Conservation (phyloP, 1,140 invertebrate genomes). For the Augochlora pura region DNA sequence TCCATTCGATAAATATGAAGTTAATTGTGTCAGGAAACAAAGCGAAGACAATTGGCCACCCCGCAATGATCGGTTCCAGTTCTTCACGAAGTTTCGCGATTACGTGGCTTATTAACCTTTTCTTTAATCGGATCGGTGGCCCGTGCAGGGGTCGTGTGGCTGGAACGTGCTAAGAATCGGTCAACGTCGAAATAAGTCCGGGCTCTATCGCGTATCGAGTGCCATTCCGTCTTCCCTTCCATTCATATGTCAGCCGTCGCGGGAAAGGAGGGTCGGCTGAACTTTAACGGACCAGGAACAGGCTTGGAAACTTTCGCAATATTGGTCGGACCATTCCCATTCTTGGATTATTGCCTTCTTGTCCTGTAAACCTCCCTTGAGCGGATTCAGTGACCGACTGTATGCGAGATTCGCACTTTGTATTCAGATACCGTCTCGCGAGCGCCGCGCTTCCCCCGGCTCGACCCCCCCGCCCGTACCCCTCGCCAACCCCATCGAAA, state of each 20-base stretch:
- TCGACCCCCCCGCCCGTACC: neutral
- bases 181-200: conserved; percentile 28
- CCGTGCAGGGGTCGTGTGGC: too few species aligned
- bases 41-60: too few species aligned
- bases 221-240: conserved; percentile 31
- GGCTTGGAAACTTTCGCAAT: conserved; percentile 67
- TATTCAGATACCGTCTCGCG: conserved; percentile 45
- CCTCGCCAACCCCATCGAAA: conserved; percentile 17
- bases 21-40: too few species aligned
- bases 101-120: too few species aligned
- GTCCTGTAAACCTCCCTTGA: conserved; percentile 51
- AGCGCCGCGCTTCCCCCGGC: conserved; percentile 41
- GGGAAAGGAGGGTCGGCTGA: conserved; percentile 46
- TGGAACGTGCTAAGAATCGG: neutral
- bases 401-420: conserved; percentile 46
- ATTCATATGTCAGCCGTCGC: conserved; percentile 38
- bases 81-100: too few species aligned
- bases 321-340: conserved; percentile 57
- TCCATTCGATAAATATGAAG: too few species aligned
- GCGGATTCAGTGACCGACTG: conserved; percentile 41
- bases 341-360: conserved; percentile 57
- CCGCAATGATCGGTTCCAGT: too few species aligned
- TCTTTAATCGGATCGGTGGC: too few species aligned
- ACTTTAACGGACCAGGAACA: conserved; percentile 57
- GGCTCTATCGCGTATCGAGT: conserved; percentile 38